phyloP scores from a whole-genome alignment of 2,797 vertebrate genomes.

The Eptatretus atami region DNA sequence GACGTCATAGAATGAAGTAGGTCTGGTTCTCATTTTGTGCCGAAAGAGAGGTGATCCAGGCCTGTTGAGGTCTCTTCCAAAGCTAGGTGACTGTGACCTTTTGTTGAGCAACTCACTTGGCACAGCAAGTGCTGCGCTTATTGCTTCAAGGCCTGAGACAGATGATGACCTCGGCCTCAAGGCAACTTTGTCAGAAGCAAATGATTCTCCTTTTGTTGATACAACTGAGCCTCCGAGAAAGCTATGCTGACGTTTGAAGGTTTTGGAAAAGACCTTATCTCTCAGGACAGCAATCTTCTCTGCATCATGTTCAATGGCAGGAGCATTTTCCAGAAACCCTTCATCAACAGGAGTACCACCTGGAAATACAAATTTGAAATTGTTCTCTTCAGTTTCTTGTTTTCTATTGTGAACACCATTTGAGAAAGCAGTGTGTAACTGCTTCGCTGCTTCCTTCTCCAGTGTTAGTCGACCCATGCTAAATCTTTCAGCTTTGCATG shows the following conservation, averaged over 20 bases:
- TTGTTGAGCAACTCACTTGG: background rate
- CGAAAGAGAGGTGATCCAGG: background rate
- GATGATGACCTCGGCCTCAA: background rate
- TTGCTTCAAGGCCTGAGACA: conserved; percentile 1
- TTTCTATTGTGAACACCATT: conserved; percentile 95
- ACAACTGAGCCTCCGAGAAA: conserved; percentile 26
- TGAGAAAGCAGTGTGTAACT: conserved; percentile 50
- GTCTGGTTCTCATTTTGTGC: background rate
- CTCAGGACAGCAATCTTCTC: conserved; percentile 47
- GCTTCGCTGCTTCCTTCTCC: conserved; percentile 28
- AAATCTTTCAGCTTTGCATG: conserved; percentile 27
- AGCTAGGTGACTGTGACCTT: background rate
- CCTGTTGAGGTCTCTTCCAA: background rate
- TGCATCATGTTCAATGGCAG: conserved; percentile 31
- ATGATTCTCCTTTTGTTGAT: too few species aligned
- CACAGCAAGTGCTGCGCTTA: background rate
- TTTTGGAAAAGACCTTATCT: conserved; percentile 67
- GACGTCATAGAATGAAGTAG: conserved; percentile 2
- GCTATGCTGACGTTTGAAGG: conserved; percentile 65
- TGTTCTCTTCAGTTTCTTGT: conserved; percentile 90
- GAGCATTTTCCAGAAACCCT: conserved; percentile 56
- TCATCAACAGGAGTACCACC: conserved; percentile 90
- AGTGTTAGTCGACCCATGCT: conserved; percentile 17
- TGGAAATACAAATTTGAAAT: conserved; percentile 93
- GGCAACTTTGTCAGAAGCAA: background rate